phyloP scores from a whole-genome alignment of 2,797 vertebrate genomes.

The Onychomys torridus region DNA sequence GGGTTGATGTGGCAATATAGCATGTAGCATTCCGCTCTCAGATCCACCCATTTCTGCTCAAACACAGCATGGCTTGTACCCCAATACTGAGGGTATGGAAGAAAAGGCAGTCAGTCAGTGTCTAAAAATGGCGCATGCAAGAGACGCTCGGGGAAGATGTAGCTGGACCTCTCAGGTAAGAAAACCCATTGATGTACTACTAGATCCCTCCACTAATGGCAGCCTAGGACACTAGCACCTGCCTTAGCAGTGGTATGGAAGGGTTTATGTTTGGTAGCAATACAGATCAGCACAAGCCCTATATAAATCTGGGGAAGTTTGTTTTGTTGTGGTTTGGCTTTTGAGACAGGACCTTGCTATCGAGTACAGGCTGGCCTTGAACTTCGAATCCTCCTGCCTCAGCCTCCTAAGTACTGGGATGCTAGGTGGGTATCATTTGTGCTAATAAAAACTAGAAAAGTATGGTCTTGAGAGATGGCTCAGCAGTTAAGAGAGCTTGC shows the following conservation, averaged over 20 bases:
- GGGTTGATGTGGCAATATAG: constrained; percentile 76
- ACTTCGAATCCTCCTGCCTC: not conserved
- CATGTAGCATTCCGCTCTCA: constrained; percentile 85
- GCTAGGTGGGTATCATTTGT: not conserved
- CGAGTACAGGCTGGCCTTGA: not conserved
- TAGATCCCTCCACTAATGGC: constrained; percentile 70
- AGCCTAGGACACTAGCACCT: constrained; percentile 17
- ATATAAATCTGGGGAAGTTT: not conserved
- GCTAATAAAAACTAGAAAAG: not conserved
- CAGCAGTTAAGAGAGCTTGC: not conserved
- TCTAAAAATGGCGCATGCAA: constrained; percentile 89
- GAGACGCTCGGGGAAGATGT: constrained; percentile 91
- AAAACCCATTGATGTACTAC: constrained; percentile 67
- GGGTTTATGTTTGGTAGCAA: constrained; percentile 10
- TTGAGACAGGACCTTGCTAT: not conserved
- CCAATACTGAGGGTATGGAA: constrained; percentile 88
- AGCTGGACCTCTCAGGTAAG: constrained; percentile 90
- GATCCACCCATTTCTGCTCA: constrained; percentile 89
- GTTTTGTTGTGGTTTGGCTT: not conserved
- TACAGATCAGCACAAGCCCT: not conserved
- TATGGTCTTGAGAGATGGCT: not conserved
- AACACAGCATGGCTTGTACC: constrained; percentile 88
- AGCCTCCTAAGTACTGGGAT: not conserved
- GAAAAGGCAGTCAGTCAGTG: constrained; percentile 90
- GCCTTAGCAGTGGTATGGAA: constrained; percentile 22